Conservation (phyloP, 2,797 vertebrate genomes). For the Zenarchopterus dispar region DNA sequence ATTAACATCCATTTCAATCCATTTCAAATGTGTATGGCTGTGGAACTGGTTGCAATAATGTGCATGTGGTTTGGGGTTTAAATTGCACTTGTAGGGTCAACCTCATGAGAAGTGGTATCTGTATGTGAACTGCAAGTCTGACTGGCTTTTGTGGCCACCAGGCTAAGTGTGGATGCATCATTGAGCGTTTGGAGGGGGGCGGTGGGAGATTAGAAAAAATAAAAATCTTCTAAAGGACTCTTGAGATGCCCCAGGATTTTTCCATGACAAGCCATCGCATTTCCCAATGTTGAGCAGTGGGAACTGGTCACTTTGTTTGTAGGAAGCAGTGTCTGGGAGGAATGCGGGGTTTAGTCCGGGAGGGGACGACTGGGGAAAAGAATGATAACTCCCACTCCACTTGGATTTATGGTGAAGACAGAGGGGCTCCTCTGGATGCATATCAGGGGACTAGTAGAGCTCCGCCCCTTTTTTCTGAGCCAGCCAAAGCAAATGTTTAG, state of each 20-base stretch:
- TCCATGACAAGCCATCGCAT: constrained; percentile 76
- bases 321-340: constrained; percentile 74
- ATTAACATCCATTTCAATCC: constrained; percentile 55
- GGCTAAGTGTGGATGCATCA: constrained; percentile 31
- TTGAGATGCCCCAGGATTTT: constrained; percentile 77
- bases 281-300: constrained; percentile 75
- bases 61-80: background rate
- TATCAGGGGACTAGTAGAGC: constrained; percentile 66
- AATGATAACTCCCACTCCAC: constrained; percentile 79
- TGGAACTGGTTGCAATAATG: constrained; percentile 22
- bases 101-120: constrained; percentile 23
- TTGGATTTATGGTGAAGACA: constrained; percentile 77
- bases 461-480: constrained; percentile 55
- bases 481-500: constrained; percentile 81
- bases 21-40: constrained; percentile 25
- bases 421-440: constrained; percentile 74
- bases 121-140: constrained; percentile 19
- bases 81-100: background rate
- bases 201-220: background rate
- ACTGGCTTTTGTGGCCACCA: constrained; percentile 8
- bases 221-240: constrained; percentile 59
- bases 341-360: constrained; percentile 74
- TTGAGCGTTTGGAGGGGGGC: background rate
- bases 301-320: constrained; percentile 81
- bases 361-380: constrained; percentile 50